A percentile compares a stretch with the other conserved stretches of the same genome.
These are phyloP conservation scores for Rhinolophus sinicus DNA, from an alignment of 2,113 vertebrate species.

Conservation along the genomic window DNA sequence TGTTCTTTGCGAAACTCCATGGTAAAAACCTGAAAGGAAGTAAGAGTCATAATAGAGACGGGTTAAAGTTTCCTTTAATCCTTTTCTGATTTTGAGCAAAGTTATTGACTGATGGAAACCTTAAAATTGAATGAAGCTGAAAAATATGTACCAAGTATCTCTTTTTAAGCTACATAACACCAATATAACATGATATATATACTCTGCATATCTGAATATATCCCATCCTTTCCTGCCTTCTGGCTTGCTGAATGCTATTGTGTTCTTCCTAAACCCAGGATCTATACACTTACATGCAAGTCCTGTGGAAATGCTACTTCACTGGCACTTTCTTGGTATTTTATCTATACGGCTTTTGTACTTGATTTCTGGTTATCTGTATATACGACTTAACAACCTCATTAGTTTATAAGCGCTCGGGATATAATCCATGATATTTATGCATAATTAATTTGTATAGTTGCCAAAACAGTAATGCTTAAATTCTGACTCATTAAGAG, in stretches of 20 bases:
- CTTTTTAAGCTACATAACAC: neutral
- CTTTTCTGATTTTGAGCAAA: constrained; percentile 40
- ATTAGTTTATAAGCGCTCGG: neutral
- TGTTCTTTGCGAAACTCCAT: constrained; percentile 45
- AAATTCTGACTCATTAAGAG: neutral
- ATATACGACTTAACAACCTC: neutral
- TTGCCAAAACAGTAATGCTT: neutral
- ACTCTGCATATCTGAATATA: neutral
- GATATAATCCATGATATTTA: neutral
- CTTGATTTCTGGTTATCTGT: constrained; percentile 10
- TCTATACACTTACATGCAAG: neutral
- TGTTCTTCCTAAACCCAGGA: neutral
- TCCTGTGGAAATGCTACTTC: neutral
- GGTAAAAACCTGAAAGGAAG: constrained; percentile 39
- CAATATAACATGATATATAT: neutral
- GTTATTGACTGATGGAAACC: neutral
- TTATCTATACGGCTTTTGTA: neutral
- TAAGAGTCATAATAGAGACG: neutral
- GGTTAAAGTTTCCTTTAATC: constrained; percentile 23
- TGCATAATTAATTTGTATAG: neutral
- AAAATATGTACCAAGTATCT: neutral
- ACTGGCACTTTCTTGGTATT: constrained; percentile 27
- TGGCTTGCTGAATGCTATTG: neutral
- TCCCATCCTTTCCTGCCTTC: neutral
- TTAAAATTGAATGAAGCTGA: constrained; percentile 4